Evolutionary conservation across 2,888 invertebrate genomes (phyloP).

Genomic region (Eupeodes luniger): DNA sequence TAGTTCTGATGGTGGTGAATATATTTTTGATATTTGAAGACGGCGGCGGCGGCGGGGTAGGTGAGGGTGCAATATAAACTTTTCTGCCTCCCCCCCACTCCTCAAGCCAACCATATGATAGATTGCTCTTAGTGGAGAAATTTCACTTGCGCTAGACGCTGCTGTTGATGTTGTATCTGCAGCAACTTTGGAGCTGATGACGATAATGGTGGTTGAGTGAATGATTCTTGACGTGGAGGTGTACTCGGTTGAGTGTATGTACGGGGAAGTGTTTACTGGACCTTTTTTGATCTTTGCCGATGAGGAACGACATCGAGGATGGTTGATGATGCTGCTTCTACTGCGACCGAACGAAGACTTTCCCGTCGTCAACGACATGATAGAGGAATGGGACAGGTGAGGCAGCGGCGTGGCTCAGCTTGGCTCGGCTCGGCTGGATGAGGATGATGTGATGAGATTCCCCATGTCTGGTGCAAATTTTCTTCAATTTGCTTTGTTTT

Average conservation of each 20-base stretch:
- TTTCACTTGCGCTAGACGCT: constrained; percentile 69
- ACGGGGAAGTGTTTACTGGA: constrained; percentile 60
- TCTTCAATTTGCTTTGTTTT: constrained; percentile 60
- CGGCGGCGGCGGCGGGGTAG: constrained; percentile 52
- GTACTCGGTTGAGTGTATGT: constrained; percentile 50
- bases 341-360: constrained; percentile 20
- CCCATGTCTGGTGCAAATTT: constrained; percentile 74
- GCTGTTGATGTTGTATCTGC: too few relatives aligned
- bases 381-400: not conserved
- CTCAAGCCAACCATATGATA: constrained; percentile 60
- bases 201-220: constrained; percentile 74
- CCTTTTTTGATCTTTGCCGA: constrained; percentile 75
- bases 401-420: not conserved
- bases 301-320: constrained; percentile 36
- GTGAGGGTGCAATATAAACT: constrained; percentile 73
- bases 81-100: constrained; percentile 39
- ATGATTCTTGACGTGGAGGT: constrained; percentile 73
- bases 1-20: not conserved
- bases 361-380: not conserved
- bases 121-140: constrained; percentile 74
- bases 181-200: constrained; percentile 40
- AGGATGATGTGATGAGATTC: constrained; percentile 68
- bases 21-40: constrained; percentile 22
- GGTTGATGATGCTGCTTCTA: not conserved
- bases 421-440: too few relatives aligned